Evolutionary conservation across 2,888 invertebrate genomes (phyloP).

Genomic region (Aplocera efformata): DNA sequence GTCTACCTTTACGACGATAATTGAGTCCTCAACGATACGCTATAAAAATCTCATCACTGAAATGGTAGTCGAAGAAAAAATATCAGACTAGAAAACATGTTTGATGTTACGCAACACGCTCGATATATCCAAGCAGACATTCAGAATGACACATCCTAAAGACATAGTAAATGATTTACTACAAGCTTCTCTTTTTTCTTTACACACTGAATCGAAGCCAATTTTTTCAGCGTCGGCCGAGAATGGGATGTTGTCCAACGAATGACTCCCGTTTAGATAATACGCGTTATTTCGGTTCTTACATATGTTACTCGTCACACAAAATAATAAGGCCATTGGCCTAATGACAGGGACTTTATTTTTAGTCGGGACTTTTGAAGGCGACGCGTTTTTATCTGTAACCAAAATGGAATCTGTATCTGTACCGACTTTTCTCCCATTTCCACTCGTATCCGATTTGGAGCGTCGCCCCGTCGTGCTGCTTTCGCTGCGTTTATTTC

Average conservation of each 20-base stretch:
- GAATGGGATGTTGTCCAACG: constrained; percentile 52
- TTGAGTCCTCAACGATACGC: constrained; percentile 24
- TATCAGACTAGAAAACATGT: constrained; percentile 34
- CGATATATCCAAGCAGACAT: constrained; percentile 43
- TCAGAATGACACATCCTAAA: constrained; percentile 48
- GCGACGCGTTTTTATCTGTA: constrained; percentile 54
- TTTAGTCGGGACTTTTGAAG: constrained; percentile 60
- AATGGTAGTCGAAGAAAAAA: constrained; percentile 38
- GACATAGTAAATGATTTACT: constrained; percentile 61
- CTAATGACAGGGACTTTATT: constrained; percentile 73
- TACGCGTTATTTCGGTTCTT: constrained; percentile 71
- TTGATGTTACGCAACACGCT: constrained; percentile 43
- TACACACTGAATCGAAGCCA: constrained; percentile 62
- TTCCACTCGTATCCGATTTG: constrained; percentile 23
- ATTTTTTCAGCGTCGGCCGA: constrained; percentile 51
- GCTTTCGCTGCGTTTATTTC: constrained; percentile 9
- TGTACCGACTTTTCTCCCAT: constrained; percentile 35
- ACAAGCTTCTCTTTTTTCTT: constrained; percentile 41
- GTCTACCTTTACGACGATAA: constrained; percentile 24
- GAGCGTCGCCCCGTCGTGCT: constrained; percentile 11
- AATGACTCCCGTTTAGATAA: constrained; percentile 71
- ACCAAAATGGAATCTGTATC: constrained; percentile 37
- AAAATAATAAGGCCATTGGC: constrained; percentile 78
- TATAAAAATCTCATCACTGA: constrained; percentile 40
- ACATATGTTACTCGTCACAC: constrained; percentile 76